Conservation (phyloP, 2,888 invertebrate genomes). For the Clistopyga incitator region DNA sequence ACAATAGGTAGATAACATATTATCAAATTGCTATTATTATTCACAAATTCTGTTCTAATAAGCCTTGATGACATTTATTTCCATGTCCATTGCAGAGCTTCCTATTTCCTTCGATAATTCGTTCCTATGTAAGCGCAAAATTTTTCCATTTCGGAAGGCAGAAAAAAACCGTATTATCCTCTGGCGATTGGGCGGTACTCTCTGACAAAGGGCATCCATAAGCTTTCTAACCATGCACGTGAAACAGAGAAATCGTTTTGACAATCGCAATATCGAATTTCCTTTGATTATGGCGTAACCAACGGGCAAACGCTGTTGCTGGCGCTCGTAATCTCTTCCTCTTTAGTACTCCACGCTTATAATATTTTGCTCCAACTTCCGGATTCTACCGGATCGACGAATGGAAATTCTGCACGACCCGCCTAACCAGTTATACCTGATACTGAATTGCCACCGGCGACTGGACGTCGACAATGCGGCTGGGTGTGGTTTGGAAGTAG, state of each 20-base stretch:
- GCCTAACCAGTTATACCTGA: slow-evolving; percentile 42
- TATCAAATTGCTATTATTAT: no score
- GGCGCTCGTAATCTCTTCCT: neutral
- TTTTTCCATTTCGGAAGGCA: neutral
- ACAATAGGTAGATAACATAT: no score
- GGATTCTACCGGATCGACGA: slow-evolving; percentile 34
- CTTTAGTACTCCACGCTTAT: slow-evolving; percentile 1
- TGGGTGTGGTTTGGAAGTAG: slow-evolving; percentile 29
- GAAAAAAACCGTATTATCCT: slow-evolving; percentile 1
- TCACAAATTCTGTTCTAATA: neutral
- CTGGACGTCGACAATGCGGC: slow-evolving; percentile 5
- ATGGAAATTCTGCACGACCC: slow-evolving; percentile 26
- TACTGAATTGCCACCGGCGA: neutral
- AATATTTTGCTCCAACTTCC: slow-evolving; percentile 30
- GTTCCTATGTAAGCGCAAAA: neutral
- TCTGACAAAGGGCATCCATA: neutral
- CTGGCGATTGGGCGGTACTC: neutral
- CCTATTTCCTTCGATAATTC: neutral
- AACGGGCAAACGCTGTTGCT: slow-evolving; percentile 2
- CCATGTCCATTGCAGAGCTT: neutral
- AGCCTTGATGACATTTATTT: neutral
- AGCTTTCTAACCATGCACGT: neutral
- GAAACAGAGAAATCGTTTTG: neutral
- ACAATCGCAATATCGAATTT: slow-evolving; percentile 22
- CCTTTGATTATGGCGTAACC: slow-evolving; percentile 7